These are phyloP conservation scores for Syngnathus rostellatus DNA, from an alignment of 2,797 vertebrate species.

Conservation along the genomic window DNA sequence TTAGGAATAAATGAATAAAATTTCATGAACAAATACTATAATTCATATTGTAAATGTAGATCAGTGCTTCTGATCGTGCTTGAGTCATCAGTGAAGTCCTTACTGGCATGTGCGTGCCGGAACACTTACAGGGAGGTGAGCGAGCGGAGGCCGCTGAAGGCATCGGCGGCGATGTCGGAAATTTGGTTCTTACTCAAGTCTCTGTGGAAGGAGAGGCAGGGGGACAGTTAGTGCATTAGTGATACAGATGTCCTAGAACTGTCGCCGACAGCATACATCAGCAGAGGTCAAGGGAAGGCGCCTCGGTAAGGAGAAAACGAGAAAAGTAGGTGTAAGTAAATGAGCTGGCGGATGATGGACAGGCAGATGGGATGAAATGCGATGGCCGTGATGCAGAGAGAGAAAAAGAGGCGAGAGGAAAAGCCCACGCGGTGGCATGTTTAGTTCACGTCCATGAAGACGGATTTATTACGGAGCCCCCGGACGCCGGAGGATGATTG, in stretches of 20 bases:
- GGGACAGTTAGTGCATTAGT: slow-evolving; percentile 22
- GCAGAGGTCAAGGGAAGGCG: slow-evolving; percentile 47
- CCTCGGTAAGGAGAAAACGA: slow-evolving; percentile 14
- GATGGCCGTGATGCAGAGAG: slow-evolving; percentile 1
- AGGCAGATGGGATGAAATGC: slow-evolving; percentile 3
- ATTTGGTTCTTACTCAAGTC: slow-evolving; percentile 99
- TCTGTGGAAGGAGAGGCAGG: slow-evolving; percentile 64
- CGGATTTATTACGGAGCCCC: slow-evolving; percentile 49
- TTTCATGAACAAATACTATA: neutral
- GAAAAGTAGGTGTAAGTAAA: slow-evolving; percentile 22
- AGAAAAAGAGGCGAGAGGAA: slow-evolving; percentile 8
- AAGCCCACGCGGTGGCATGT: slow-evolving; percentile 25
- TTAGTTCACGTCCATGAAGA: slow-evolving; percentile 40
- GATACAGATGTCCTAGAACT: slow-evolving; percentile 47
- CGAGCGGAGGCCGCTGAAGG: slow-evolving; percentile 90
- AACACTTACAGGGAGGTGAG: slow-evolving; percentile 94
- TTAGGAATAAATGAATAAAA: too few relatives aligned
- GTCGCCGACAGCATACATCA: slow-evolving; percentile 49
- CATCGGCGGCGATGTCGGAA: slow-evolving; percentile 91
- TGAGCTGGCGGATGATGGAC: slow-evolving; percentile 17
- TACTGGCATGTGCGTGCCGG: slow-evolving; percentile 10
- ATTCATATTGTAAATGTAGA: neutral
- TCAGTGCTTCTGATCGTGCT: neutral
- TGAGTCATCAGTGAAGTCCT: neutral
- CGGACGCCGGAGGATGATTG: neutral